Evolutionary conservation across 2,797 vertebrate species (phyloP).

Genomic region (Todus mexicanus): DNA sequence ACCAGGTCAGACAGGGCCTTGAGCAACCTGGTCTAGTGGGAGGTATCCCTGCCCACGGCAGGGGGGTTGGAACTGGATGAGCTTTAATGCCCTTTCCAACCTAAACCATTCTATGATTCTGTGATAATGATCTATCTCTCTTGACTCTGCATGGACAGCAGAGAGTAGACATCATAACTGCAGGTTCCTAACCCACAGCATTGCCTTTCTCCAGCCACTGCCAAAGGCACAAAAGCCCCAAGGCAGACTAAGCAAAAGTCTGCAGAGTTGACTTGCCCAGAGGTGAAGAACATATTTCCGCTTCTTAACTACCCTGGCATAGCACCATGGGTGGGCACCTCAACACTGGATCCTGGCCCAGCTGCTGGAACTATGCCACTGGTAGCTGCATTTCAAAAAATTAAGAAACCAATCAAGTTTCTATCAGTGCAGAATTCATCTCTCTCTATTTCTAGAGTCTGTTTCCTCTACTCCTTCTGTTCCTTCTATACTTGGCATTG

Average conservation of each 20-base stretch:
- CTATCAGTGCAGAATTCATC: neutral
- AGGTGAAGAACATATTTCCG: neutral
- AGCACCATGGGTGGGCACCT: neutral
- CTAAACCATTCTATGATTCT: too few species aligned
- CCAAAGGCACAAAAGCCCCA: neutral
- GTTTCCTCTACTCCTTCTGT: neutral
- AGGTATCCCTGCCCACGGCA: too few species aligned
- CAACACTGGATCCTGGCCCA: neutral
- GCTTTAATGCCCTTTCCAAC: too few species aligned
- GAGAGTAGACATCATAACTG: neutral
- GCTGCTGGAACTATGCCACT: neutral
- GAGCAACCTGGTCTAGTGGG: too few species aligned
- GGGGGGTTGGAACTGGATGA: too few species aligned
- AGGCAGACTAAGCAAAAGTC: neutral
- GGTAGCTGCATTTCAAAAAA: slow-evolving; percentile 2
- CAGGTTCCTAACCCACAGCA: neutral
- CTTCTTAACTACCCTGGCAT: neutral
- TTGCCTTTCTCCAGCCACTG: neutral
- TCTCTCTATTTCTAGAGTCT: neutral
- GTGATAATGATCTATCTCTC: neutral
- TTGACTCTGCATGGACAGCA: neutral
- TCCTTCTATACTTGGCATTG: neutral
- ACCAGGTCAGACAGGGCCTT: too few species aligned
- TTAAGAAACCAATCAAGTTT: neutral
- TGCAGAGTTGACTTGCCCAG: neutral